A percentile compares a stretch with the other conserved stretches of the same genome.
These are phyloP conservation scores for Tinamus guttatus DNA, from an alignment of 2,113 vertebrate genomes.

Conservation along the genomic window DNA sequence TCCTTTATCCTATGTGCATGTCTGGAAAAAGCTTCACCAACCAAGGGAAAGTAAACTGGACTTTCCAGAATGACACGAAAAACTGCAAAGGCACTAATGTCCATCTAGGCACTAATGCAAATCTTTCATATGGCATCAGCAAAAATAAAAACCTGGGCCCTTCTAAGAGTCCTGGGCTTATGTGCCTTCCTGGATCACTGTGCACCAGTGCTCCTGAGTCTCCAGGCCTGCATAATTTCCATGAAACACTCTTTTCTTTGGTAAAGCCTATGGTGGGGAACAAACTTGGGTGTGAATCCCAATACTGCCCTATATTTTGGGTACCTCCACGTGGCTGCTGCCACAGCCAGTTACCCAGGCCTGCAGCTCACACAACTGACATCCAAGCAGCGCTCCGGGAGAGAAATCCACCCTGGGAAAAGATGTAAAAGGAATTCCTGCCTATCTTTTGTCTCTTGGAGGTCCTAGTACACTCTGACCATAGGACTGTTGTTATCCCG, in stretches of 20 bases:
- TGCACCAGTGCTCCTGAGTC: background rate
- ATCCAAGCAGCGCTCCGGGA: background rate
- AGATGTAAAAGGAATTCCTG: background rate
- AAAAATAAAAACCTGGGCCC: background rate
- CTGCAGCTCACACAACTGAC: background rate
- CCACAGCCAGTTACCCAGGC: background rate
- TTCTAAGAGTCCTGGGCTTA: background rate
- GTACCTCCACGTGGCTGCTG: fast-evolving
- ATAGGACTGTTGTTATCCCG: background rate
- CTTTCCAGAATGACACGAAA: background rate
- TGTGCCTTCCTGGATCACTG: background rate
- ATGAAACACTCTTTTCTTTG: background rate
- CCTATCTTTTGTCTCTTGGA: background rate
- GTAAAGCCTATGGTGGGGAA: background rate
- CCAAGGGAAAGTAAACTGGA: background rate
- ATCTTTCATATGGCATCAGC: background rate
- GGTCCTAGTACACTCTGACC: background rate
- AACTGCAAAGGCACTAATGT: background rate
- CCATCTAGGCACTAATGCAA: background rate
- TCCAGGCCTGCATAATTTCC: background rate
- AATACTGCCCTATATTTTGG: background rate
- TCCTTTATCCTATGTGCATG: background rate
- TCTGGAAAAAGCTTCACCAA: background rate
- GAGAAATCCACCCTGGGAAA: background rate
- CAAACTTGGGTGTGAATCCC: background rate